Evolutionary conservation across 2,888 invertebrate genomes (phyloP).

Genomic region (Sturmia bella): DNA sequence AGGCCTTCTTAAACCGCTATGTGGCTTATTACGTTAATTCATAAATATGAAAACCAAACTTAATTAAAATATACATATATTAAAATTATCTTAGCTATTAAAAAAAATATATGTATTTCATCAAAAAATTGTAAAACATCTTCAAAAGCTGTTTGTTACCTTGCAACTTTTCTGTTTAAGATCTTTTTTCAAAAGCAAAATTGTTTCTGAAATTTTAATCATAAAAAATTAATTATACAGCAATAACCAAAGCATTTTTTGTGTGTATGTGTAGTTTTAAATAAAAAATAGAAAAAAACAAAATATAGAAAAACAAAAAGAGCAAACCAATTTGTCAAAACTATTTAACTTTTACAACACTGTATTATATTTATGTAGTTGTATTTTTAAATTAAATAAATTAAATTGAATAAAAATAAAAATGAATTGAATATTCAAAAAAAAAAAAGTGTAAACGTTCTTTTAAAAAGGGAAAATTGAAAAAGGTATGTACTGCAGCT

Average conservation of each 20-base stretch:
- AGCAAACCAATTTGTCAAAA: conserved; percentile 58
- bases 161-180: conserved; percentile 21
- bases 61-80: conserved; percentile 57
- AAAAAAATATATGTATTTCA: conserved; percentile 21
- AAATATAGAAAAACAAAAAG: conserved; percentile 43
- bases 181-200: conserved; percentile 7
- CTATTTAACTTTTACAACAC: conserved; percentile 44
- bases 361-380: conserved; percentile 63
- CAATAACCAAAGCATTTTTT: conserved; percentile 82
- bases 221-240: conserved; percentile 78
- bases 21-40: conserved; percentile 77
- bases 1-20: conserved; percentile 80
- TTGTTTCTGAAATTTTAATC: conserved; percentile 55
- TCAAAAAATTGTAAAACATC: conserved; percentile 35
- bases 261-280: conserved; percentile 70
- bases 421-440: conserved; percentile 63
- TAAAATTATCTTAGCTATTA: conserved; percentile 38
- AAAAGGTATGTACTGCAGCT: not conserved
- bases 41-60: not conserved
- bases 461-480: not conserved
- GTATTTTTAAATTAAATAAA: conserved; percentile 62
- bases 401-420: conserved; percentile 56
- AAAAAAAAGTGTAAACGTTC: conserved; percentile 32
- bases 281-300: conserved; percentile 35
- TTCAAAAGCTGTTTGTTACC: conserved; percentile 56